Percentiles rank a stretch among this genome's conserved stretches.
These are phyloP conservation scores for Tamandua tetradactyla DNA, from an alignment of 2,797 vertebrate genomes.

Conservation along the genomic window DNA sequence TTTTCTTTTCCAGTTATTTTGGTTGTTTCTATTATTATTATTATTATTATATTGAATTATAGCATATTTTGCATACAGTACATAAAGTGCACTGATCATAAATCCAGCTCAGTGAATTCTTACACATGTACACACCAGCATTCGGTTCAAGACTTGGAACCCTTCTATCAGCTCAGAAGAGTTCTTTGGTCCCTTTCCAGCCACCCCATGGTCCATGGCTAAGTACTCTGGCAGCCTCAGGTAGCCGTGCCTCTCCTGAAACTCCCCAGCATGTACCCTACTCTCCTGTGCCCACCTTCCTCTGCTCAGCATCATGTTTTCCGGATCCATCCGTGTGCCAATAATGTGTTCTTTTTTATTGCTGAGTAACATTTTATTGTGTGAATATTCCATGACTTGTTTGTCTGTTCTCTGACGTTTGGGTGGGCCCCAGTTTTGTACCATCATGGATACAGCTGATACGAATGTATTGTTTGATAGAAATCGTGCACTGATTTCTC, in stretches of 20 bases:
- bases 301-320: not conserved
- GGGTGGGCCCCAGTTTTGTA: not conserved
- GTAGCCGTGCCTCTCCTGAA: not conserved
- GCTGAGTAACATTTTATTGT: not conserved
- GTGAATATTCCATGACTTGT: not conserved
- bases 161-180: not conserved
- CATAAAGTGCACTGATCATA: not conserved
- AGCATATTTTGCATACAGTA: not conserved
- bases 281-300: not conserved
- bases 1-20: not conserved
- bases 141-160: not conserved
- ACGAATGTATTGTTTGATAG: not conserved
- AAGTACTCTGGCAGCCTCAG: not conserved
- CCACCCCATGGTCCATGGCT: not conserved
- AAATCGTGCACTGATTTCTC: not conserved
- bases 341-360: not conserved
- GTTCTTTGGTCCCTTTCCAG: not conserved
- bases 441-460: not conserved
- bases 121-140: not conserved
- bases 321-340: not conserved
- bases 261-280: accelerated
- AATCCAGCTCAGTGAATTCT: not conserved
- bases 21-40: not conserved
- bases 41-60: not conserved
- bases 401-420: not conserved